phyloP scores from a whole-genome alignment of 1,140 invertebrate species.

The Drosophila miranda region DNA sequence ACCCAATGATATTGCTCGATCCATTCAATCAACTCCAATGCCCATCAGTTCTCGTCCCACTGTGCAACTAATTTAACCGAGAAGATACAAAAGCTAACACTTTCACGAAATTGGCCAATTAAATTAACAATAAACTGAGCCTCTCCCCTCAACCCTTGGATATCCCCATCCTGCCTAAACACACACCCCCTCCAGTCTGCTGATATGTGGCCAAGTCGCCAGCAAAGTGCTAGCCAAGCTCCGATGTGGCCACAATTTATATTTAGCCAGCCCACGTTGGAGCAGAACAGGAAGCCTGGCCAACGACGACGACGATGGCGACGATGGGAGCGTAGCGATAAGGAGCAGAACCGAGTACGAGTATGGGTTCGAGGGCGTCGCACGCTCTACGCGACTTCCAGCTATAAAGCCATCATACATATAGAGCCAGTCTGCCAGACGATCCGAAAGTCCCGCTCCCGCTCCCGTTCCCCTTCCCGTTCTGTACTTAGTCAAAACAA shows the following conservation, averaged over 20 bases:
- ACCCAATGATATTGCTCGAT: no score
- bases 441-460: slow-evolving; percentile 18
- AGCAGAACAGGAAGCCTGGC: slow-evolving; percentile 68
- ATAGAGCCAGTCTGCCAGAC: slow-evolving; percentile 43
- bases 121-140: slow-evolving; percentile 73
- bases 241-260: slow-evolving; percentile 56
- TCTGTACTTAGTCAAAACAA: slow-evolving; percentile 77
- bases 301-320: slow-evolving; percentile 48
- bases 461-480: slow-evolving; percentile 9
- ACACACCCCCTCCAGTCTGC: background rate
- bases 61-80: slow-evolving; percentile 38
- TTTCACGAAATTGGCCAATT: slow-evolving; percentile 77
- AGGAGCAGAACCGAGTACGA: slow-evolving; percentile 34
- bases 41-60: slow-evolving; percentile 7
- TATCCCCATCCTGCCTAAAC: background rate
- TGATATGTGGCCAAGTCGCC: slow-evolving; percentile 14
- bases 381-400: slow-evolving; percentile 61
- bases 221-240: slow-evolving; percentile 54
- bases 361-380: slow-evolving; percentile 65
- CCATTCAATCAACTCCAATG: background rate
- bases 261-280: slow-evolving; percentile 68
- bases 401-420: slow-evolving; percentile 65
- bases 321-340: slow-evolving; percentile 63
- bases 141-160: slow-evolving; percentile 20
- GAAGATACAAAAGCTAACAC: slow-evolving; percentile 57